A percentile compares a stretch with the other conserved stretches of the same genome.
phyloP scores from a whole-genome alignment of 1,140 invertebrate species.

The Ceratina japonica region DNA sequence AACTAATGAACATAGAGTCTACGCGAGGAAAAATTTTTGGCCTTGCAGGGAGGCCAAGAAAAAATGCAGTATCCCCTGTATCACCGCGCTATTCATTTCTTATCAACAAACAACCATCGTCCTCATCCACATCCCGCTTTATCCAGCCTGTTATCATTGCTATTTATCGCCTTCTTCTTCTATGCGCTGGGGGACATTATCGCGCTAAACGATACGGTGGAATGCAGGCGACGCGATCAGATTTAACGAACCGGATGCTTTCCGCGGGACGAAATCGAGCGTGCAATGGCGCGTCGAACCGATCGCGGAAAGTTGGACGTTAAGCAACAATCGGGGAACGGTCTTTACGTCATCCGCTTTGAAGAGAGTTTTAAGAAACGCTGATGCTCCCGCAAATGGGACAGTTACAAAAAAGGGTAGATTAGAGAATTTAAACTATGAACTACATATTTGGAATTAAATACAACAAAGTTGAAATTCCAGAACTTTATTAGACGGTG shows the following conservation, averaged over 20 bases:
- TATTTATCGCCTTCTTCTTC: neutral
- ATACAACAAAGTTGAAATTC: too few species aligned
- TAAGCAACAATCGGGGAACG: neutral
- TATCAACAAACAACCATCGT: too few species aligned
- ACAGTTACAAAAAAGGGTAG: neutral
- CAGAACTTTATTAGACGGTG: too few species aligned
- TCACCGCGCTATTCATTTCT: too few species aligned
- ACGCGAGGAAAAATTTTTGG: too few species aligned
- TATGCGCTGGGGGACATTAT: neutral
- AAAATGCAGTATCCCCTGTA: too few species aligned
- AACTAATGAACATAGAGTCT: too few species aligned
- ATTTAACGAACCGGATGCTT: neutral
- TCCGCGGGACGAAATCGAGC: conserved; percentile 1
- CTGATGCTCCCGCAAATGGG: neutral
- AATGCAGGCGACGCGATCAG: neutral
- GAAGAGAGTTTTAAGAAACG: neutral
- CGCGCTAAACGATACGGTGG: neutral
- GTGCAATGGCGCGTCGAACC: neutral
- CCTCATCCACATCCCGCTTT: too few species aligned
- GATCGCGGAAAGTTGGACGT: neutral
- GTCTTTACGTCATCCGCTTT: neutral
- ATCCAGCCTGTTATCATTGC: neutral
- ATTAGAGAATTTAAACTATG: too few species aligned
- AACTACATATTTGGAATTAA: too few species aligned
- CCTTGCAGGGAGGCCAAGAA: too few species aligned